Evolutionary conservation across 2,888 invertebrate species (phyloP).

Genomic region (Cantharis rustica): DNA sequence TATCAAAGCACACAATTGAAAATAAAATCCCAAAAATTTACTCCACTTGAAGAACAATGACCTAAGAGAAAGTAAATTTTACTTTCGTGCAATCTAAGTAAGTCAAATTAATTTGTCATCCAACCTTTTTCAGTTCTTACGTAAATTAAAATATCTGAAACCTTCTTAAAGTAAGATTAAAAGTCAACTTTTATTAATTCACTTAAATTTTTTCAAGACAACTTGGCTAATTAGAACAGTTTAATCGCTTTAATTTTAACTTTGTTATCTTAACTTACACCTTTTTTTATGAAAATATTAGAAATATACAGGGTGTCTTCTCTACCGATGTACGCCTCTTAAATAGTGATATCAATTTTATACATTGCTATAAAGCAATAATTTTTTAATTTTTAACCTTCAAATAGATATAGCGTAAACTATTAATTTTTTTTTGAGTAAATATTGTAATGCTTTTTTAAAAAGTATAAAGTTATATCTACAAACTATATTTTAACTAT

Average conservation of each 20-base stretch:
- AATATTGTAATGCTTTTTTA: too few relatives aligned
- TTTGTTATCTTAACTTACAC: neutral
- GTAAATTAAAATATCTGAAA: conserved; percentile 15
- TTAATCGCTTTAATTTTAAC: neutral
- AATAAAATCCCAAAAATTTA: neutral
- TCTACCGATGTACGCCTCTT: too few relatives aligned
- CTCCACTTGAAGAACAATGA: conserved; percentile 26
- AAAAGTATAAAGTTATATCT: too few relatives aligned
- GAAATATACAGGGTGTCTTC: neutral
- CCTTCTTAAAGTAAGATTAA: conserved; percentile 8
- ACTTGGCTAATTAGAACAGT: neutral
- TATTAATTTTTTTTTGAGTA: too few relatives aligned
- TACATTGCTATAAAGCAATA: too few relatives aligned
- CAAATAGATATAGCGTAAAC: too few relatives aligned
- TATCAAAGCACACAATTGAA: neutral
- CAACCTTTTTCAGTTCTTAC: conserved; percentile 13
- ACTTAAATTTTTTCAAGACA: neutral
- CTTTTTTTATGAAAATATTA: neutral
- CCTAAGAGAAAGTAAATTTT: conserved; percentile 37
- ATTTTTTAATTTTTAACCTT: too few relatives aligned
- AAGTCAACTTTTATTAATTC: conserved; percentile 6
- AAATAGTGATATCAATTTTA: too few relatives aligned
- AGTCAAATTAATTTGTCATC: conserved; percentile 17
- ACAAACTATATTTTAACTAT: too few relatives aligned
- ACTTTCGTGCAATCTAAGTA: conserved; percentile 30